Evolutionary conservation across 2,113 vertebrate genomes (phyloP).

Genomic region (Motacilla tschutschensis): DNA sequence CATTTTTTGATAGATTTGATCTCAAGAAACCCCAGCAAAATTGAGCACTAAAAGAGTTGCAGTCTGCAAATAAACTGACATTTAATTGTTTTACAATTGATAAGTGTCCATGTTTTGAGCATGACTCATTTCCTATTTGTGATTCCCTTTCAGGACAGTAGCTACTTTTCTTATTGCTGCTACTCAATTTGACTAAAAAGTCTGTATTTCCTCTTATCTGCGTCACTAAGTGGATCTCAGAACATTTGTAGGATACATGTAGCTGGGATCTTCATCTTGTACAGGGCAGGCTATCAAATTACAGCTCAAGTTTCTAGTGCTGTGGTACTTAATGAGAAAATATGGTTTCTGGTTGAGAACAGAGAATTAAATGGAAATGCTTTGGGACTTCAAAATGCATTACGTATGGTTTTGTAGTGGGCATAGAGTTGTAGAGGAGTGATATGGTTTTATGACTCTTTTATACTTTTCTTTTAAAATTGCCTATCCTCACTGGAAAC

Average conservation of each 20-base stretch:
- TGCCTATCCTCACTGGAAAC: not conserved
- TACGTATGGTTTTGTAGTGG: not conserved
- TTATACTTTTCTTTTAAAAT: not conserved
- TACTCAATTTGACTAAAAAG: not conserved
- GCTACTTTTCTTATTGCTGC: not conserved
- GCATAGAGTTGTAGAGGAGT: not conserved
- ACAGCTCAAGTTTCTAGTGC: not conserved
- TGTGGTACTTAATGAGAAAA: not conserved
- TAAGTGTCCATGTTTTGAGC: not conserved
- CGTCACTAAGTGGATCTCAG: not conserved
- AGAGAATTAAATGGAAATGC: not conserved
- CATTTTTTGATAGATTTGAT: not conserved
- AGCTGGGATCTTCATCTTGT: not conserved
- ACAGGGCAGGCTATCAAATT: not conserved
- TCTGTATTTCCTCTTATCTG: not conserved
- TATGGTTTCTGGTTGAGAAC: not conserved
- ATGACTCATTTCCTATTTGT: not conserved
- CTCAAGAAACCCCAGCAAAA: not conserved
- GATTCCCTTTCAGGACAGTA: not conserved
- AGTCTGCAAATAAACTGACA: not conserved
- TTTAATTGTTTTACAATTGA: not conserved
- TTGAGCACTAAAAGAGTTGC: not conserved
- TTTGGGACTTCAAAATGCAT: not conserved
- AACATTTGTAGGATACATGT: not conserved
- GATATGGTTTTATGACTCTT: not conserved